Evolutionary conservation across 2,113 vertebrate species (phyloP), one percentile per base, ranked within the genome.

Genomic region (Pipra filicauda): DNA sequence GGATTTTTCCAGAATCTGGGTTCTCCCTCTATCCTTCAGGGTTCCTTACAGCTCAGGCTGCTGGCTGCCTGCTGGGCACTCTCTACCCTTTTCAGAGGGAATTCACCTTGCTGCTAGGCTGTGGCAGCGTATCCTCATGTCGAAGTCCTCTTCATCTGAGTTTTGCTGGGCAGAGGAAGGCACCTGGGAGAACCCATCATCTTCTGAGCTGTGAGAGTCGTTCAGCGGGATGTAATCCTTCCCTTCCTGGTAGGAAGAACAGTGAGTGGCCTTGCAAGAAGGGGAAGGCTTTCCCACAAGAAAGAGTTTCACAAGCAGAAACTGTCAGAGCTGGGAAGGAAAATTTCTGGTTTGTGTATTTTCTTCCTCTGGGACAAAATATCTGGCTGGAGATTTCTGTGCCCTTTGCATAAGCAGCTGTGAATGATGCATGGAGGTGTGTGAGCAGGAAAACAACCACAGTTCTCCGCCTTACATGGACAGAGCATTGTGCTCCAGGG

Each of bases 151-250:
- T 67, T 98, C 98, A 46, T 99, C 98, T 19, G 98, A 98, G 9
- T 98, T 95, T 14, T 98, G 99, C 70, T 98, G 98, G 35, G 96
- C 98, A 23, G 95, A 97, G 17, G 99, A 99, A 39, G 99, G 99
- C 2, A 95, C 97, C 97, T 99, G 99, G 33, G 98, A 98, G 98
- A 99, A 99, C 64, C 99, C 98, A 43, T 99, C 99, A 19, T 99
- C 99, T 91, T 99, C 99, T 2, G 98, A 99, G 96, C 98, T 99
- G 97, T 99, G 99, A 46, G 99, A 99, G 88, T 97, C 96, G 1
- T 98, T 98, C 66, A 98, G 97, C 0, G 98, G 98, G 88, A 98
- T 97, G 98, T 98, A 98, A 77, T 98, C 98, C 87, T 99, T 98
- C 30, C 98, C 98, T 57, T 99, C 99, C 99, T 99, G 95, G 27